Conservation (phyloP, 2,888 invertebrate genomes). For the Cosmorhoe ocellata region DNA sequence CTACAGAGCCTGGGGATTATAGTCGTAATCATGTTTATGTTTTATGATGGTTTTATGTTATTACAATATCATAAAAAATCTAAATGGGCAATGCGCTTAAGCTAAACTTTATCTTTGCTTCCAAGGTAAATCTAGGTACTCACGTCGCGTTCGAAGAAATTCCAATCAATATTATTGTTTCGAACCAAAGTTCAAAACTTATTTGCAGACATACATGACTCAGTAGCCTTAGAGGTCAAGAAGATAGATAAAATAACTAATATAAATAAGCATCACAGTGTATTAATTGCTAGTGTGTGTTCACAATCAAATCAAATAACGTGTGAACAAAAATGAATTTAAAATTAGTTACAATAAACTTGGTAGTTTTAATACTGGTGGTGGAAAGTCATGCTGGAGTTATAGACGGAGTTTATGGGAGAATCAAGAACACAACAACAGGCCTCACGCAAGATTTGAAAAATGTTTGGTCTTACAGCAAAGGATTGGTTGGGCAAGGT, state of each 20-base stretch:
- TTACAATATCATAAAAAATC: too few species aligned
- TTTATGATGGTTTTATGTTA: too few species aligned
- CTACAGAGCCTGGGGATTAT: too few species aligned
- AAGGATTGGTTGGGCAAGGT: constrained; percentile 32
- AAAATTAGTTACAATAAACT: constrained; percentile 15
- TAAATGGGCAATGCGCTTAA: too few species aligned
- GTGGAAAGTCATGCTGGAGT: constrained; percentile 32
- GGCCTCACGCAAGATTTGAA: constrained; percentile 32
- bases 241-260: constrained; percentile 12
- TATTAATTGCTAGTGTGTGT: background rate
- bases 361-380: constrained; percentile 28
- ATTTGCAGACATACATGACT: background rate
- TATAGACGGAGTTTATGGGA: constrained; percentile 32
- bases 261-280: constrained; percentile 14
- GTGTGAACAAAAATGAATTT: constrained; percentile 34
- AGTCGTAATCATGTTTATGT: too few species aligned
- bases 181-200: background rate
- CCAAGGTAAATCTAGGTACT: too few species aligned
- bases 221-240: constrained; percentile 17
- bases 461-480: constrained; percentile 32
- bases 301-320: background rate
- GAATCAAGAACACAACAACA: constrained; percentile 36
- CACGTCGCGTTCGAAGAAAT: too few species aligned
- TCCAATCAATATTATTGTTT: background rate
- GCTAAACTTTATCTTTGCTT: too few species aligned